Evolutionary conservation across 2,888 invertebrate genomes (phyloP).

Genomic region (Tolmerus cingulatus): DNA sequence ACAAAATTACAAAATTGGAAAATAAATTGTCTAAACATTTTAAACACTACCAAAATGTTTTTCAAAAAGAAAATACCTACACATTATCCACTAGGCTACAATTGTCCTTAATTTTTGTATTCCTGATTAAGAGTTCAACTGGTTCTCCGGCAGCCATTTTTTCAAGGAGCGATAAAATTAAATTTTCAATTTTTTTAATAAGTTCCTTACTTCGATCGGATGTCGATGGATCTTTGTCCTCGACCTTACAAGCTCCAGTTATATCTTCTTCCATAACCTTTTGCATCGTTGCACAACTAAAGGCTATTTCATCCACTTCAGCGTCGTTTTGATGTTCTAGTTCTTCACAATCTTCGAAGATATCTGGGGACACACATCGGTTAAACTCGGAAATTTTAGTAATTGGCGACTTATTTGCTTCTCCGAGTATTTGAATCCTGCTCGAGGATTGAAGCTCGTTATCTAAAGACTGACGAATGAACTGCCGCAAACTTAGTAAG

Average conservation of each 20-base stretch:
- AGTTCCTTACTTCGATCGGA: not conserved
- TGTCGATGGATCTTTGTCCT: not conserved
- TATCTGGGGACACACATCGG: not conserved
- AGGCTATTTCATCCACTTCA: not conserved
- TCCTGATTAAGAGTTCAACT: not conserved
- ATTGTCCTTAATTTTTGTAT: not conserved
- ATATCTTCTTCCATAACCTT: not conserved
- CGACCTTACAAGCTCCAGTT: not conserved
- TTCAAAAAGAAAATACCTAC: conserved; percentile 11
- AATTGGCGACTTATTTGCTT: not conserved
- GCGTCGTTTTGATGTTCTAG: not conserved
- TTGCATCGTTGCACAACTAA: not conserved
- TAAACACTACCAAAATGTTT: too few relatives aligned
- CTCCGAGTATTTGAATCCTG: not conserved
- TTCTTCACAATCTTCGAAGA: not conserved
- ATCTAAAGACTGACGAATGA: not conserved
- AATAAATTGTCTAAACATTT: too few relatives aligned
- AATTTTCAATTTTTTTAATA: conserved; percentile 18
- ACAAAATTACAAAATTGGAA: too few relatives aligned
- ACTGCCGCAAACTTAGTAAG: conserved; percentile 12
- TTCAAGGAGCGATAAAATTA: conserved; percentile 1
- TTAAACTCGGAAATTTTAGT: too few relatives aligned
- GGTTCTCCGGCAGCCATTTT: not conserved
- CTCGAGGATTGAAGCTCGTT: conserved; percentile 19
- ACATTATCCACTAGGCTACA: not conserved